Evolutionary conservation across 2,888 invertebrate species (phyloP), one percentile per base, ranked within the genome.

Genomic region (Drosophila percnosoma): DNA sequence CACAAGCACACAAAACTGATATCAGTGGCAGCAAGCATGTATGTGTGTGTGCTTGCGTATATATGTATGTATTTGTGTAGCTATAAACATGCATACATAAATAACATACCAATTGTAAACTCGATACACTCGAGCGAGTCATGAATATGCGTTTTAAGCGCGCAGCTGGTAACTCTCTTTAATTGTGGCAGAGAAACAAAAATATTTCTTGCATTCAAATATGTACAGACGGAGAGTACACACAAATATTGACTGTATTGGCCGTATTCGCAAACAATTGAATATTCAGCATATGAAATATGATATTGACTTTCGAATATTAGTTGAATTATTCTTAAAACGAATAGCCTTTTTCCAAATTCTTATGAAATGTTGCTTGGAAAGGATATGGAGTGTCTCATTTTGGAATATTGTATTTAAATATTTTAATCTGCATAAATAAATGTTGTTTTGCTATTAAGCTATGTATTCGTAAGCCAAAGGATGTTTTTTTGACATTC

Each of bases 91-190:
- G 45, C 36, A 27, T 36, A 24, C 57, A 58, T 38, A 38, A 42
- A 67, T 52, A 29, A 38, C 21, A 29, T 45, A 69, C 40, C 53
- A 64, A 69, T n/a, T 69, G 65, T 60, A 69, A 57, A 59, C 57
- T 61, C 11, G 33, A 36, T 27, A 49, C 36, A 34, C 34, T 62
- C 49, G 61, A 71, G 65, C 54, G 33, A 33, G 21, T n/a, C 24
- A 27, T 51, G 49, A 24, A 68, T 67, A 51, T 40, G 29, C 51
- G 48, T 36, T 53, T 42, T 18, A 11, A 11, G 34, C 27, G 33
- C 13, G 15, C 13, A 38, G 49, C 10, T 48, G 31, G 24, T 21
- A 29, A 29, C 24, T 51, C 33, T 27, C 21, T 38, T 64, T 57
- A 55, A 74, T 57, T 70, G 52, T 60, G 34, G 27, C 40, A 34